Evolutionary conservation across 1,140 invertebrate species (phyloP).

Genomic region (Colletes gigas): DNA sequence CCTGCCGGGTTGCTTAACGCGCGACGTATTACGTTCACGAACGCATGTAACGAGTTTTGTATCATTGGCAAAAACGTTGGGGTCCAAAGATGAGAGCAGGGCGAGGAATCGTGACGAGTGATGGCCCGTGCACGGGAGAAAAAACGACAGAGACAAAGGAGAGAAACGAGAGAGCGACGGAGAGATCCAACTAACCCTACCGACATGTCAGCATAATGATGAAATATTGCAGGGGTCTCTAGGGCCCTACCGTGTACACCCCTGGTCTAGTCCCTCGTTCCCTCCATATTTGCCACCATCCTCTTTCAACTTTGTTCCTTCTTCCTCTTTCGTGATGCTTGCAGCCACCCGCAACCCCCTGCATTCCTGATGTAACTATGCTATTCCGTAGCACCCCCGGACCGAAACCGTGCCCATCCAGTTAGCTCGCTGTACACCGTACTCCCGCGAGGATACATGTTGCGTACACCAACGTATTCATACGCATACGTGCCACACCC

Average conservation of each 20-base stretch:
- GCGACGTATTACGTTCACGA: constrained; percentile 66
- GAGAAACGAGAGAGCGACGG: constrained; percentile 17
- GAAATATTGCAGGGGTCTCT: constrained; percentile 80
- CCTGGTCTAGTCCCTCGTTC: constrained; percentile 64
- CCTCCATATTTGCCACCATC: constrained; percentile 72
- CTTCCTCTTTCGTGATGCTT: constrained; percentile 49
- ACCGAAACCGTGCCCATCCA: constrained; percentile 64
- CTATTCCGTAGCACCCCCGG: constrained; percentile 62
- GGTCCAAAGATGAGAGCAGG: constrained; percentile 17
- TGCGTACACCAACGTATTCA: constrained; percentile 42
- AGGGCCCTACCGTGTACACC: constrained; percentile 64
- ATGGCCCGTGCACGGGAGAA: constrained; percentile 19
- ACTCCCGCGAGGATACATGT: constrained; percentile 64
- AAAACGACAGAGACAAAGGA: constrained; percentile 22
- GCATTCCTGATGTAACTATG: constrained; percentile 75
- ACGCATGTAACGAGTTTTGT: constrained; percentile 77
- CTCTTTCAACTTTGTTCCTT: constrained; percentile 73
- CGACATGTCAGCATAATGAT: constrained; percentile 80
- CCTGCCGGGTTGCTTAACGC: constrained; percentile 51
- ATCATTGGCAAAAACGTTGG: constrained; percentile 49
- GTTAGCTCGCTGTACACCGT: constrained; percentile 56
- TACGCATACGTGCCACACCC: constrained; percentile 28
- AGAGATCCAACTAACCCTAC: constrained; percentile 72
- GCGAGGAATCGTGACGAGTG: constrained; percentile 3
- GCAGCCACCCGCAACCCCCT: constrained; percentile 48